A percentile compares a stretch with the other conserved stretches of the same genome.
Conservation (phyloP, 2,113 vertebrate genomes). For the Apeltes quadracus region DNA sequence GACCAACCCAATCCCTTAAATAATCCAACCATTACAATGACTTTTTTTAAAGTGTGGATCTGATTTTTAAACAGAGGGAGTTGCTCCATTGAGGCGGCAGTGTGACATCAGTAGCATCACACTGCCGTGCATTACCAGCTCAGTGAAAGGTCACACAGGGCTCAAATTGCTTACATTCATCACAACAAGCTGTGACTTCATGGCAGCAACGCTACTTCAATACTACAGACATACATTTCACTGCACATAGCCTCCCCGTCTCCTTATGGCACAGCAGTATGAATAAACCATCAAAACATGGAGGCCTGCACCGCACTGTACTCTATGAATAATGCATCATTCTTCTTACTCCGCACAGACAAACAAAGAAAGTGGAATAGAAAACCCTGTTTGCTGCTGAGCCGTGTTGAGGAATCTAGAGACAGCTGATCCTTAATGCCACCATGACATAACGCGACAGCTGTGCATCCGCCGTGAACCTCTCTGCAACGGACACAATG, state of each 20-base stretch:
- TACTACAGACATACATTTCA: conserved; percentile 61
- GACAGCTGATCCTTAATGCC: conserved; percentile 29
- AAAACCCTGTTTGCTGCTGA: conserved; percentile 8
- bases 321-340: conserved; percentile 71
- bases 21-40: too few relatives aligned
- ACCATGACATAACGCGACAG: conserved; percentile 30
- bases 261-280: conserved; percentile 62
- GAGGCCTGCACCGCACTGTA: conserved; percentile 61
- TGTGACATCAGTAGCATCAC: background rate
- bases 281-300: conserved; percentile 76
- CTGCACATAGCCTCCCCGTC: conserved; percentile 54
- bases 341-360: too few relatives aligned
- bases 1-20: too few relatives aligned
- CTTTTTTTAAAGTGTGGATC: too few relatives aligned
- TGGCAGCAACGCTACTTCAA: conserved; percentile 42
- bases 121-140: conserved; percentile 29
- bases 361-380: too few relatives aligned
- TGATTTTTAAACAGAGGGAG: too few relatives aligned
- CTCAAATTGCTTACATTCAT: conserved; percentile 50
- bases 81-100: too few relatives aligned
- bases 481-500: background rate
- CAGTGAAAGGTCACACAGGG: conserved; percentile 35
- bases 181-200: conserved; percentile 56
- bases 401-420: conserved; percentile 25
- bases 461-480: conserved; percentile 19